Percentiles rank a stretch among this genome's conserved stretches.
Evolutionary conservation across 2,888 invertebrate species (phyloP).

Genomic region (Drosophila ustulata): DNA sequence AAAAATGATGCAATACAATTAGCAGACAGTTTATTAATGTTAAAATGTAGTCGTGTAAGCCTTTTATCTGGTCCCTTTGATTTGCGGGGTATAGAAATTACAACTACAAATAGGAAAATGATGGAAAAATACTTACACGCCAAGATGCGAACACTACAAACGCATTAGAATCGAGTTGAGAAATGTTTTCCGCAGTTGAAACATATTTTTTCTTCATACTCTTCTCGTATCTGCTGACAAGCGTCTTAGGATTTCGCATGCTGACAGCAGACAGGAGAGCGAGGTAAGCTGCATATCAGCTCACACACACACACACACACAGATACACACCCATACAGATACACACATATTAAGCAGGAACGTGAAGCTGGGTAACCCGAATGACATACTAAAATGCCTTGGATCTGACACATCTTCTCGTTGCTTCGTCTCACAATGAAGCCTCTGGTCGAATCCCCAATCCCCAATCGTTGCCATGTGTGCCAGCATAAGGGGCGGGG

Average conservation of each 20-base stretch:
- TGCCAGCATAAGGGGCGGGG: not conserved
- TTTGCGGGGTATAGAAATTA: not conserved
- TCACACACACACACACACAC: slow-evolving; percentile 34
- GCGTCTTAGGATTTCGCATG: slow-evolving; percentile 59
- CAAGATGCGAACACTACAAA: slow-evolving; percentile 52
- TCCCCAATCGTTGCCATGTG: slow-evolving; percentile 10
- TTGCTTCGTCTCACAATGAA: slow-evolving; percentile 40
- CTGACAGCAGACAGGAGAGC: slow-evolving; percentile 56
- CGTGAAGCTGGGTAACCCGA: slow-evolving; percentile 55
- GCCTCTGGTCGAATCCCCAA: slow-evolving; percentile 42
- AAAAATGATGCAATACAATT: not conserved
- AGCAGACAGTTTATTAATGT: not conserved
- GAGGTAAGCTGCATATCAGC: slow-evolving; percentile 53
- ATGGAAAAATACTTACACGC: slow-evolving; percentile 6
- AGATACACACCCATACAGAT: slow-evolving; percentile 1
- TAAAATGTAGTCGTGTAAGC: not conserved
- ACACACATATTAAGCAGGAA: slow-evolving; percentile 50
- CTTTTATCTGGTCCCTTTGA: not conserved
- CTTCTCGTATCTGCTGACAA: slow-evolving; percentile 43
- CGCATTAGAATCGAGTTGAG: slow-evolving; percentile 54
- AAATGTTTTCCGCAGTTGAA: slow-evolving; percentile 52
- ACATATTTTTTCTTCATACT: slow-evolving; percentile 24
- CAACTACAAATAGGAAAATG: not conserved
- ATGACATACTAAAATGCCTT: slow-evolving; percentile 53
- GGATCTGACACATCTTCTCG: slow-evolving; percentile 47